These are phyloP conservation scores for Helicolenus hilgendorfi DNA, from an alignment of 2,797 vertebrate species.

Conservation along the genomic window DNA sequence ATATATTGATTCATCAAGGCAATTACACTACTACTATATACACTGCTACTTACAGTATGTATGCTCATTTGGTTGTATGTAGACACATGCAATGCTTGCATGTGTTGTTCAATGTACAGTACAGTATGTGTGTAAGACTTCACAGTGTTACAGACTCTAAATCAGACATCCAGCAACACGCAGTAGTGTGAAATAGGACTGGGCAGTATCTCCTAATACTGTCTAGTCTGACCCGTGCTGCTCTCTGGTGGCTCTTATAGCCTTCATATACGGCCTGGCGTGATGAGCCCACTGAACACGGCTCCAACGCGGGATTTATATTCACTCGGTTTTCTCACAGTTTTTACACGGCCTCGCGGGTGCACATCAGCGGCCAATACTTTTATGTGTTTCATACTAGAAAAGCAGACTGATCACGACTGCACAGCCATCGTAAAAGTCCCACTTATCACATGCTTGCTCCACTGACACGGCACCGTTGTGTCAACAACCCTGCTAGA, in stretches of 20 bases:
- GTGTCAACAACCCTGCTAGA: background rate
- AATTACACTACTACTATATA: background rate
- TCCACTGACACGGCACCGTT: background rate
- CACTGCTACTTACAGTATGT: background rate
- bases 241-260: slow-evolving; percentile 67
- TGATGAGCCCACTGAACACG: background rate
- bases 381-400: slow-evolving; percentile 61
- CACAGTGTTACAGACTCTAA: background rate
- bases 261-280: slow-evolving; percentile 18
- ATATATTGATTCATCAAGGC: background rate
- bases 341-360: slow-evolving; percentile 46
- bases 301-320: slow-evolving; percentile 3
- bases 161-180: slow-evolving; percentile 22
- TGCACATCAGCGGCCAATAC: slow-evolving; percentile 19
- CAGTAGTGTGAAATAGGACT: slow-evolving; percentile 30
- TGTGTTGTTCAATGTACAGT: background rate
- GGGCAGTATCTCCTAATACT: slow-evolving; percentile 1
- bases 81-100: background rate
- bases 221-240: slow-evolving; percentile 55
- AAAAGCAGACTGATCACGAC: slow-evolving; percentile 57
- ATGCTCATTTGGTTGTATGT: background rate
- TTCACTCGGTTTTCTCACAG: slow-evolving; percentile 44
- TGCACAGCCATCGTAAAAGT: slow-evolving; percentile 40
- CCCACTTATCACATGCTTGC: slow-evolving; percentile 48
- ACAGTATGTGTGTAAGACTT: background rate